A percentile compares a stretch with the other conserved stretches of the same genome.
Evolutionary conservation across 2,888 invertebrate genomes (phyloP).

Genomic region (Caenorhabditis sp.): DNA sequence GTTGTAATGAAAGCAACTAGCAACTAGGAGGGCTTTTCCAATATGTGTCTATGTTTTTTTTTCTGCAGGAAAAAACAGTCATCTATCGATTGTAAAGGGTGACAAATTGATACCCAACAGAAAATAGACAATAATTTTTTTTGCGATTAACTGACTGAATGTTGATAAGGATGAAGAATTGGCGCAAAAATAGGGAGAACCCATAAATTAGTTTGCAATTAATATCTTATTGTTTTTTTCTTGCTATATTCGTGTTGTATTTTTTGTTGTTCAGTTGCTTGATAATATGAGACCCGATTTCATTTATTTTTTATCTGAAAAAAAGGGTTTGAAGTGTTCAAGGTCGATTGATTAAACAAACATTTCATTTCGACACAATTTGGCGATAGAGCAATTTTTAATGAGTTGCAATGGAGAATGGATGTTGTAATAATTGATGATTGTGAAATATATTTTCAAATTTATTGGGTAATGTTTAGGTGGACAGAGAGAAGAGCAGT

Average conservation of each 20-base stretch:
- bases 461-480: background rate
- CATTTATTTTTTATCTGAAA: background rate
- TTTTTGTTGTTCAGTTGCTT: too few species aligned
- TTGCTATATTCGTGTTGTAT: background rate
- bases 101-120: background rate
- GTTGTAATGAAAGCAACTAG: constrained; percentile 37
- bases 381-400: background rate
- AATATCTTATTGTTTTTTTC: background rate
- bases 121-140: background rate
- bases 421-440: constrained; percentile 6
- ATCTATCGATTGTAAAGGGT: background rate
- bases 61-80: background rate
- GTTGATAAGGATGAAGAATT: background rate
- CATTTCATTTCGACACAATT: background rate
- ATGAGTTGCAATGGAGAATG: constrained; percentile 5
- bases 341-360: background rate
- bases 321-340: background rate
- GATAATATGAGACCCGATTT: too few species aligned
- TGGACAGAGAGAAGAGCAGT: too few species aligned
- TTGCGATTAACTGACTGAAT: background rate
- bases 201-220: background rate
- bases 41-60: constrained; percentile 16
- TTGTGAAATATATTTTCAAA: background rate
- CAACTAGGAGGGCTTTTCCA: background rate
- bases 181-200: background rate